A percentile compares a stretch with the other conserved stretches of the same genome.
Evolutionary conservation across 2,888 invertebrate genomes (phyloP).

Genomic region (Balanococcus diminutus): DNA sequence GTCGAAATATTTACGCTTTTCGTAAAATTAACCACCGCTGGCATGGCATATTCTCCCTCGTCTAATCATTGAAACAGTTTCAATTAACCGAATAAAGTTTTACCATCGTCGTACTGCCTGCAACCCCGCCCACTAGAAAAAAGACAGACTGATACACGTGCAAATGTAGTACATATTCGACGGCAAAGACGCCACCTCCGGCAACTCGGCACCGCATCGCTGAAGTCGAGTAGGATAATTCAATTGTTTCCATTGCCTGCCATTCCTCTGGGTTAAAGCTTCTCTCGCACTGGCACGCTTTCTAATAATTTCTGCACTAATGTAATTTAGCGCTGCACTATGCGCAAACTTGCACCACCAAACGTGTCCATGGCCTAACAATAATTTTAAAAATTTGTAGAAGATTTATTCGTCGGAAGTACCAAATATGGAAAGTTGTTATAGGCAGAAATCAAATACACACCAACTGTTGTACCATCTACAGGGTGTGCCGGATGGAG

Average conservation of each 20-base stretch:
- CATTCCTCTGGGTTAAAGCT: not conserved
- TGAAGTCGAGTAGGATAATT: not conserved
- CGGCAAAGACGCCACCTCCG: not conserved
- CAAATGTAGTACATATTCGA: not conserved
- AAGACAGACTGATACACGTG: not conserved
- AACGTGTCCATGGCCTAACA: not conserved
- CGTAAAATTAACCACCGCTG: constrained; percentile 14
- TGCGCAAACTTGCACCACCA: too few relatives aligned
- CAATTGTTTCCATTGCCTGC: constrained; percentile 15
- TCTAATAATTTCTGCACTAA: not conserved
- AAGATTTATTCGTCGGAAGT: constrained; percentile 34
- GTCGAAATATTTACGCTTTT: constrained; percentile 22
- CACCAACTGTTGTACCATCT: not conserved
- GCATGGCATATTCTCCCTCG: not conserved
- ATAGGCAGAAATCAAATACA: not conserved
- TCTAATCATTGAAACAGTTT: constrained; percentile 10
- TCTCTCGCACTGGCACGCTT: not conserved
- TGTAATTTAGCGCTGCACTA: not conserved
- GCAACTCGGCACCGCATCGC: not conserved
- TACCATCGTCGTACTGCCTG: not conserved
- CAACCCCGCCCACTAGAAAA: not conserved
- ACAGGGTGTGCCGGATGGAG: too few relatives aligned
- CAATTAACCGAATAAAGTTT: constrained; percentile 14
- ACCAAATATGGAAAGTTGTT: not conserved
- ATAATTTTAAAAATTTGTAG: not conserved